Base-by-base conservation (phyloP, 2,888 invertebrate genomes). In the Drosophila vallismaia region DNA sequence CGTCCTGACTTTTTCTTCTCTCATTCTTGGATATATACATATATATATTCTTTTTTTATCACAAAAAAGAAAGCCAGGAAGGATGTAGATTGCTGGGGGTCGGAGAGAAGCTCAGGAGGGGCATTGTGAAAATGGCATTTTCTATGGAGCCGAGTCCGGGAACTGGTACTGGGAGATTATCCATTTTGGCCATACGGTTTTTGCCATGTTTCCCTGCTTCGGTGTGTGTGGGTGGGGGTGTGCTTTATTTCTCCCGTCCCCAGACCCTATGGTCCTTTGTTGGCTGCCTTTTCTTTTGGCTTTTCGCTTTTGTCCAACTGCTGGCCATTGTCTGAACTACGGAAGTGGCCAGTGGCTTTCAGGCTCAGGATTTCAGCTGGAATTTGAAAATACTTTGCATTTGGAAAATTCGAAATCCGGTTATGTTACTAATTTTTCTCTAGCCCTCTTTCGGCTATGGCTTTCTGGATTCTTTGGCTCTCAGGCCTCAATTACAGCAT, bases 171-270 rank as follows among this genome's bases (percentile, higher is more conserved):
- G 70, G 76, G 51, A 74, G 79, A 79, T 88, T 82, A 82, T 82
- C 86, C 82, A 82, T 86, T 88, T 82, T 74, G 74, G 83, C 88
- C 83, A 88, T 83, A 86, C 77, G 88, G 64, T 86, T 77, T 60
- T 59, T 54, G 53, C 49, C 58, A 44, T 63, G 73, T 71, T 54
- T 60, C 54, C 48, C 42, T 46, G 36, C 36, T n/a, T 12, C n/a
- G n/a, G n/a, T 36, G 36, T 12, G 36, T 36, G n/a, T 36, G 36
- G 36, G 12, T 12, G 38, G 36, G 57, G 54, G 49, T 52, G 49
- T 19, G 51, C 36, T 51, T 64, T 63, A 45, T 52, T 56, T 48
- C 46, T 7, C 50, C 50, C 63, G 54, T 45, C 14, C 38, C 9
- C 40, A 48, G 33, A 33, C 73, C 40, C 51, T 48, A 60, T 62